These are phyloP conservation scores for Pterophyllum scalare DNA, from an alignment of 2,113 vertebrate species.

Conservation along the genomic window DNA sequence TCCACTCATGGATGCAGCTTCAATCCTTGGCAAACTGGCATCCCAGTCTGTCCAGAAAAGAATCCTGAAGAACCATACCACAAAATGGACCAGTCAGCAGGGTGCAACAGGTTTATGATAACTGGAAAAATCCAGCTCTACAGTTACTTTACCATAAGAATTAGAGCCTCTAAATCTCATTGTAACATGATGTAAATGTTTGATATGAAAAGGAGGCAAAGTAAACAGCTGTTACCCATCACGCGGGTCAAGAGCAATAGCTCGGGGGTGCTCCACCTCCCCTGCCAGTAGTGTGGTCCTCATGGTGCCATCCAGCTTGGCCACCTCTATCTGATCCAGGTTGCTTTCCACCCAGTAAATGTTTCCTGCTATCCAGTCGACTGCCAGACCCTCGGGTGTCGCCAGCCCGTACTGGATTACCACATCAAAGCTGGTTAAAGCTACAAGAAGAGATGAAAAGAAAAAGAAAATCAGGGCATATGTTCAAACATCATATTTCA, in stretches of 20 bases:
- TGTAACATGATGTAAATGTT: neutral
- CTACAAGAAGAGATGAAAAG: constrained; percentile 32
- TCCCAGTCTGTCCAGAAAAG: constrained; percentile 99
- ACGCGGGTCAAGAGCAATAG: constrained; percentile 94
- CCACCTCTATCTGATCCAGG: constrained; percentile 98
- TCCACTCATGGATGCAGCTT: constrained; percentile 97
- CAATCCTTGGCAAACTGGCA: constrained; percentile 93
- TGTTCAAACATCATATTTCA: constrained; percentile 13
- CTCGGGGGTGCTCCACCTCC: constrained; percentile 95
- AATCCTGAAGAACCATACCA: constrained; percentile 78
- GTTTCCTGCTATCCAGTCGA: constrained; percentile 98
- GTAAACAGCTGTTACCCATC: constrained; percentile 83
- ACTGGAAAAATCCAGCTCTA: neutral
- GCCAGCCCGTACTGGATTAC: constrained; percentile 97
- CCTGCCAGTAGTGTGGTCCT: constrained; percentile 93
- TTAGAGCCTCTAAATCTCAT: neutral
- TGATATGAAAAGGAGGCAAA: neutral
- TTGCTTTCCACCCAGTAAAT: constrained; percentile 99
- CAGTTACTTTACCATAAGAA: neutral
- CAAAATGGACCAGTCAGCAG: neutral
- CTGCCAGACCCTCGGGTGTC: constrained; percentile 94
- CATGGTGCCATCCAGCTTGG: constrained; percentile 94
- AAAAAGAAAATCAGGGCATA: neutral
- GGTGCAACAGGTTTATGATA: neutral
- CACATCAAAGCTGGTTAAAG: constrained; percentile 93